These are phyloP conservation scores for Agonum fuliginosum DNA, from an alignment of 2,888 invertebrate genomes.

Conservation along the genomic window DNA sequence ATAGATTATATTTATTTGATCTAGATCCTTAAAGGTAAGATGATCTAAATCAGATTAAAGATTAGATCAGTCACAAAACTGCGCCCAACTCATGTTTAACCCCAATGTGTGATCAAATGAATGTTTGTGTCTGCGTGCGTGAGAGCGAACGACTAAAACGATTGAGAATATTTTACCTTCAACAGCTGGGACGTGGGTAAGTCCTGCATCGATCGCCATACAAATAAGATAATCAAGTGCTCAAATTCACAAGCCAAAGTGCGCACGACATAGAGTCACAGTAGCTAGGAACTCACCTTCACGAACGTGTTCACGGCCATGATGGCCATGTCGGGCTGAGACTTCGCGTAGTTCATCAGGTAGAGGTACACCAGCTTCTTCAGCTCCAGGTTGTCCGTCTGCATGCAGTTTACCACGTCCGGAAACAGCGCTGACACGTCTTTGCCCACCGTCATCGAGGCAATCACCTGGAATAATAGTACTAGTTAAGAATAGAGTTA, in stretches of 20 bases:
- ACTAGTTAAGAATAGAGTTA: no score
- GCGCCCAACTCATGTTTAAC: no score
- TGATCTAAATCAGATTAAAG: no score
- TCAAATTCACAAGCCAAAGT: constrained; percentile 20
- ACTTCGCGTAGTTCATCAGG: constrained; percentile 99
- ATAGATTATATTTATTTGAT: no score
- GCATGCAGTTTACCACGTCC: constrained; percentile 99
- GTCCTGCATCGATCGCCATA: constrained; percentile 72
- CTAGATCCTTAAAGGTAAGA: no score
- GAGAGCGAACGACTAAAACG: constrained; percentile 47
- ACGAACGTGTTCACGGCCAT: constrained; percentile 99
- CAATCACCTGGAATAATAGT: constrained; percentile 95
- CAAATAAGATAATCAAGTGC: constrained; percentile 22
- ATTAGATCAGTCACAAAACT: no score
- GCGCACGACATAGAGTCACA: neutral
- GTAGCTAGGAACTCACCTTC: constrained; percentile 81
- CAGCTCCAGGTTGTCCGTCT: constrained; percentile 98
- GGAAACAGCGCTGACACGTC: constrained; percentile 99
- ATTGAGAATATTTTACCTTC: constrained; percentile 74
- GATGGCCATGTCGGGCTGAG: constrained; percentile 99
- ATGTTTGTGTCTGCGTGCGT: constrained; percentile 32
- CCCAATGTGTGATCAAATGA: neutral
- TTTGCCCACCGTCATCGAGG: constrained; percentile 99
- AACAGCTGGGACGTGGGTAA: constrained; percentile 81
- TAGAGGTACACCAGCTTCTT: constrained; percentile 99